Evolutionary conservation across 2,888 invertebrate genomes (phyloP), one percentile per base, ranked within the genome.

Genomic region (Tiliacea citrago): DNA sequence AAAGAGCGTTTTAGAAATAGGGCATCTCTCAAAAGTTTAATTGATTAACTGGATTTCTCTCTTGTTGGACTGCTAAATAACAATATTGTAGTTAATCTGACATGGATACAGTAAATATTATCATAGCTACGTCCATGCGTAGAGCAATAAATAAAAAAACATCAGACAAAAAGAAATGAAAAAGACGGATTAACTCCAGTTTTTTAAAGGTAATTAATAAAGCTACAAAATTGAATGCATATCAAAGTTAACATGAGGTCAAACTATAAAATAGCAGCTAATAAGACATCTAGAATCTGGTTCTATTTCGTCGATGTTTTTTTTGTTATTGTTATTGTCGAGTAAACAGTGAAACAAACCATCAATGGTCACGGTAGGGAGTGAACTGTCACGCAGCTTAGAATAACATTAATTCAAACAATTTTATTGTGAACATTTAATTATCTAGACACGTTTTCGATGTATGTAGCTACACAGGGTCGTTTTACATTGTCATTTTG

Each of bases 401-500:
- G 24, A 51, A 63, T 57, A 73, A 45, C 21, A 58, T 73, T 24
- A 12, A 16, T 49, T 47, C 39, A 76, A 68, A 66, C 21, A 60
- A 49, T 55, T 75, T 39, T 55, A 60, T 9, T 49, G n/a, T 39
- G 29, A 62, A 78, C 2, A 29, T 55, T 66, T 57, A 29, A 21
- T 21, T 53, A 21, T 49, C 12, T 61, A 24, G 39, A 79, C 81
- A 68, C 57, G 13, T 74, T 67, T 53, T 63, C 39, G 21, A 55
- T 71, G 24, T 62, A 53, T 53, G 57, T 82, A 67, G 57, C 8
- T 55, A 63, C 69, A 74, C 84, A 83, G 84, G 70, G 75, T 83
- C 68, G 51, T 51, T 71, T 61, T 68, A 79, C 75, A 83, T 74
- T 83, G 74, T 79, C 61, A 83, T 73, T 73, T 73, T 73, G 39